Base-by-base conservation (phyloP, 2,888 invertebrate species). In the Euproctis similis region DNA sequence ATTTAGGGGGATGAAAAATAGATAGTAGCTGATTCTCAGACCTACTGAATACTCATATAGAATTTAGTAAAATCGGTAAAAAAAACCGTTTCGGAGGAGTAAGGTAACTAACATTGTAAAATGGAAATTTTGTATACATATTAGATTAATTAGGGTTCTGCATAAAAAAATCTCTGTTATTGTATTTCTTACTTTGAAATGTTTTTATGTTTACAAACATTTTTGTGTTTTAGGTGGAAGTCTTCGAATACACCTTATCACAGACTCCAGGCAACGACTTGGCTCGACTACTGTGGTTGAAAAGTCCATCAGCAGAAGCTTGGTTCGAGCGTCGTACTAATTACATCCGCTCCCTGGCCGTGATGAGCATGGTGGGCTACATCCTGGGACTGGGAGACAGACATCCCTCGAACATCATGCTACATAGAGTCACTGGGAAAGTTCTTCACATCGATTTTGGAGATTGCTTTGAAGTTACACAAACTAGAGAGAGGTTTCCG, bases 361-460 rank as follows among this genome's bases (percentile, higher is more conserved):
- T 97, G 31, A 99, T 99, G 98, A 97, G 97, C 25, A 98, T 99
- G 97, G 93, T 93, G 18, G 98, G 98, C 2, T 98, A 98, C 65
- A 96, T 98, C 48, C 88, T 98, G 3, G 98, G 98, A 3, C 87
- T 98, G n/a, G 98, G 98, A 1, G 98, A 99, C 86, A 88, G 98
- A 13, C 98, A 99, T 85, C 98, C 98, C 0, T 98, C 98, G 2
- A 99, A 99, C 81, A 86, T 99, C 36, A 98, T 99, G 98, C 84
- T 99, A 63, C 97, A 98, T 65, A 88, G 98, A 26, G 87, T 97
- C 55, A 97, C 96, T 53, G 98, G 98, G 0, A 99, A 98, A 80
- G 97, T 99, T 46, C 87, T 98, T 30, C 98, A 99, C 71, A 98
- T 98, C 38, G 98, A 99, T 78, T 99, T 99, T 69, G 98, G 98